Percentiles rank a stretch among this genome's conserved stretches.
phyloP scores from a whole-genome alignment of 1,140 invertebrate genomes.

The Drosophila ohnishii region DNA sequence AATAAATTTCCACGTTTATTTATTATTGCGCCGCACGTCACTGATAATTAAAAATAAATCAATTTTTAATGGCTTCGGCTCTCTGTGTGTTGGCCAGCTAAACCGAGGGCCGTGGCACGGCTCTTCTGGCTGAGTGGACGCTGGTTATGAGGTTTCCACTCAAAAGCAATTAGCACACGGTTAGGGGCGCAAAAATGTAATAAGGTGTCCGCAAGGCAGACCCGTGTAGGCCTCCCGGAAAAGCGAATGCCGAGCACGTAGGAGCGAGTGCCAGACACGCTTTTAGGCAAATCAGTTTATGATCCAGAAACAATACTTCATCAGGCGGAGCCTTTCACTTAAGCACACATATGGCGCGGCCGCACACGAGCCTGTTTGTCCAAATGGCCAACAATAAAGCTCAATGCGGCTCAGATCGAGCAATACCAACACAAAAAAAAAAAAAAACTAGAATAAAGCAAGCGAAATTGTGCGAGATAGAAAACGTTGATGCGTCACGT shows the following conservation, averaged over 20 bases:
- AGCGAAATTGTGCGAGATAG: conserved; percentile 24
- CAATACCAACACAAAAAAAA: not conserved
- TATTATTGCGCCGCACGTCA: conserved; percentile 81
- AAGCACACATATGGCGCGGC: conserved; percentile 21
- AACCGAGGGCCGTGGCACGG: conserved; percentile 31
- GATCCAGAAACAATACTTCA: conserved; percentile 79
- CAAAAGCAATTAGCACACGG: conserved; percentile 69
- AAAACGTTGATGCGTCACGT: conserved; percentile 63
- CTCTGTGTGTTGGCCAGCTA: conserved; percentile 23
- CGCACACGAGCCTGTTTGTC: conserved; percentile 50
- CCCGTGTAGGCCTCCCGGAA: not conserved
- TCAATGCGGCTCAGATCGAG: conserved; percentile 45
- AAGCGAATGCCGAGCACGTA: conserved; percentile 64
- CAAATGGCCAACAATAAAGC: conserved; percentile 61
- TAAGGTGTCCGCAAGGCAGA: conserved; percentile 36
- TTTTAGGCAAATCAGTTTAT: conserved; percentile 78
- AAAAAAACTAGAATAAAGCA: conserved; percentile 22
- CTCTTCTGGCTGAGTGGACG: conserved; percentile 44
- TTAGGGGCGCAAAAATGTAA: conserved; percentile 56
- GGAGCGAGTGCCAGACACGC: conserved; percentile 47
- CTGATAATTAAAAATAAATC: conserved; percentile 82
- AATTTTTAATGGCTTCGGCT: conserved; percentile 72
- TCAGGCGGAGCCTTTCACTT: conserved; percentile 58
- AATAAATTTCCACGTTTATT: conserved; percentile 79
- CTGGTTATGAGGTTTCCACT: conserved; percentile 40